Conservation (phyloP, 2,797 vertebrate species). For the Tolypeutes matacus region DNA sequence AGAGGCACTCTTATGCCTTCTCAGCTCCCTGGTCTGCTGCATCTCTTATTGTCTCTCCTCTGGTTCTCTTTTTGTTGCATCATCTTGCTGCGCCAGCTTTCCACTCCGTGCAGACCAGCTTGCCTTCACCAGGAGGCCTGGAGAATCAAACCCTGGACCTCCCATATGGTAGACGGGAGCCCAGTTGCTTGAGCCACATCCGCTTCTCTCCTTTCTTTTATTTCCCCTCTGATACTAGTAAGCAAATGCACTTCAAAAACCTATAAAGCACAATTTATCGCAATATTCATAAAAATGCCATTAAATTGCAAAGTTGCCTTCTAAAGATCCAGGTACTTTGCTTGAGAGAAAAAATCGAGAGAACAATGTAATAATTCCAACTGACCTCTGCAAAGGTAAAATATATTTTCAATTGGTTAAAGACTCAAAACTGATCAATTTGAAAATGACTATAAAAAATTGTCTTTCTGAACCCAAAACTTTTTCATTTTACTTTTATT, state of each 20-base stretch:
- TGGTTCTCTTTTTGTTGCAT: too few species aligned
- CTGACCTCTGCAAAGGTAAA: not conserved
- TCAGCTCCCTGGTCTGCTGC: too few species aligned
- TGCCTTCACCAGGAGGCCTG: too few species aligned
- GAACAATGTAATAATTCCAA: not conserved
- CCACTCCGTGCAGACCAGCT: too few species aligned
- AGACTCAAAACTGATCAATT: conserved; percentile 11
- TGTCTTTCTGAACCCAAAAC: not conserved
- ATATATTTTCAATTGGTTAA: not conserved
- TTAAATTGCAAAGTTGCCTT: not conserved
- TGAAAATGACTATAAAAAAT: not conserved
- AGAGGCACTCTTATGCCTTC: too few species aligned
- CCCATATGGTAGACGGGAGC: too few species aligned
- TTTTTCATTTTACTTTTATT: conserved; percentile 3
- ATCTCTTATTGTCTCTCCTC: too few species aligned
- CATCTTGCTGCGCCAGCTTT: too few species aligned
- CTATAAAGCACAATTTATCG: not conserved
- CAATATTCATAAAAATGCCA: not conserved
- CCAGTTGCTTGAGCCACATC: too few species aligned
- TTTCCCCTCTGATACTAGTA: not conserved
- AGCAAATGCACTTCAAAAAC: not conserved
- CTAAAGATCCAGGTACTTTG: not conserved
- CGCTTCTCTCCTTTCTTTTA: not conserved
- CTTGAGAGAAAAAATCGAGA: not conserved
- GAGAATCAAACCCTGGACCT: too few species aligned